Base-by-base conservation (phyloP, 2,113 vertebrate species). In the Osmerus eperlanus region DNA sequence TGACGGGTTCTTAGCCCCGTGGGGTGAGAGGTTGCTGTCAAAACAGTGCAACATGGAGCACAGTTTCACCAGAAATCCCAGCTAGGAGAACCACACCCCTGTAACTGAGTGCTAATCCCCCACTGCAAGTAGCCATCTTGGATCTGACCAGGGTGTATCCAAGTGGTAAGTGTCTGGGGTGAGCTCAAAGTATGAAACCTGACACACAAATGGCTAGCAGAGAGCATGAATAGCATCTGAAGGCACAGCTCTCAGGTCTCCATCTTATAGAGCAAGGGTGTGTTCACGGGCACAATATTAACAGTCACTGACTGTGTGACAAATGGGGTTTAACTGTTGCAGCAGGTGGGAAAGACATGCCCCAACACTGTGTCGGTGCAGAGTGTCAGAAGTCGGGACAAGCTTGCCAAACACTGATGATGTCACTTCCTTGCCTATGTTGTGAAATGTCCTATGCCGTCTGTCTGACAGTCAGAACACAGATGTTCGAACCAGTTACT, bases 11-110 rank as follows among this genome's bases (percentile, higher is more conserved):
- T 73, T n/a, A 3, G 71, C 25, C 25, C 65, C 29, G 66, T 11
- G 54, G 16, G 25, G 7, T 0, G 41, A 15, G 82, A 71, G 77
- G 75, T 61, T 11, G 2, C 80, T 78, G 77, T 87, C 85, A 87
- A 85, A 89, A 86, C 78, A 87, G 55, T 65, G 61, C 61, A 63
- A 68, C 78, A 76, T 54, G 75, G 75, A 69, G 25, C 13, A 1
- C 51, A 67, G 73, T 64, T 84, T 78, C 80, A 83, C 62, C 73
- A 71, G 67, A 82, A 82, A 78, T 71, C 72, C 59, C 70, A 15
- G 56, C 63, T 1, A 60, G n/a, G 55, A 76, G 68, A 70, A 80
- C 81, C 81, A 84, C 83, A 79, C 32, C 63, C 28, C 36, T 67
- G 69, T 60, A 67, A 64, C 73, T 68, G 28, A 4, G 4, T 67